Evolutionary conservation across 2,888 invertebrate species (phyloP).

Genomic region (Willowsia nigromaculata): DNA sequence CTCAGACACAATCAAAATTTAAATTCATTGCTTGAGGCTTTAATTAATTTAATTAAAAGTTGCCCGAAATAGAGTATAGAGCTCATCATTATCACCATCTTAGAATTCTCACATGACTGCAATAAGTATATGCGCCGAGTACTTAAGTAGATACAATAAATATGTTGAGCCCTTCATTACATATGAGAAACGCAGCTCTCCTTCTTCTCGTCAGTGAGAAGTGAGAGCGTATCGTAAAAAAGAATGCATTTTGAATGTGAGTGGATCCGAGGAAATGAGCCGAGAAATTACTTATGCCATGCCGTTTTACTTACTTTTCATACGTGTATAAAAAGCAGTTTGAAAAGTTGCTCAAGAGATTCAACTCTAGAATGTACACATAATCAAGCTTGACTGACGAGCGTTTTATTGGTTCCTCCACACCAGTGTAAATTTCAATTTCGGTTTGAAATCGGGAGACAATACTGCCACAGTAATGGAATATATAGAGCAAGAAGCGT

Average conservation of each 20-base stretch:
- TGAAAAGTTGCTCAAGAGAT: neutral
- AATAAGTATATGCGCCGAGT: neutral
- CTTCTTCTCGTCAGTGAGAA: neutral
- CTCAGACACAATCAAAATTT: slow-evolving; percentile 17
- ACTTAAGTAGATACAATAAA: neutral
- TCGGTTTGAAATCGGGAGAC: neutral
- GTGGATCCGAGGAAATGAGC: slow-evolving; percentile 24
- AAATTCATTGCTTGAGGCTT: slow-evolving; percentile 20
- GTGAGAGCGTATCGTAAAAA: neutral
- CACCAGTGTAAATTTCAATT: neutral
- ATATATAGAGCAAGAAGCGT: neutral
- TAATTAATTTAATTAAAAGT: slow-evolving; percentile 41
- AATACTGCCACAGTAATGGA: neutral
- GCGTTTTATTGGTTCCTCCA: neutral
- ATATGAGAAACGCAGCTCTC: neutral
- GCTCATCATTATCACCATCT: neutral
- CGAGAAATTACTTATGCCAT: slow-evolving; percentile 10
- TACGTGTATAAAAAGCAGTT: neutral
- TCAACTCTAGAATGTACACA: neutral
- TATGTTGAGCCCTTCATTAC: neutral
- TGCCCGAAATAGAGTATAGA: slow-evolving; percentile 1
- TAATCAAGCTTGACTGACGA: neutral
- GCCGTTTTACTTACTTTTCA: neutral
- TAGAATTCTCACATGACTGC: neutral
- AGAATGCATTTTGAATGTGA: neutral